Conservation (phyloP, 2,113 vertebrate species). For the Gasterosteus nipponicus region DNA sequence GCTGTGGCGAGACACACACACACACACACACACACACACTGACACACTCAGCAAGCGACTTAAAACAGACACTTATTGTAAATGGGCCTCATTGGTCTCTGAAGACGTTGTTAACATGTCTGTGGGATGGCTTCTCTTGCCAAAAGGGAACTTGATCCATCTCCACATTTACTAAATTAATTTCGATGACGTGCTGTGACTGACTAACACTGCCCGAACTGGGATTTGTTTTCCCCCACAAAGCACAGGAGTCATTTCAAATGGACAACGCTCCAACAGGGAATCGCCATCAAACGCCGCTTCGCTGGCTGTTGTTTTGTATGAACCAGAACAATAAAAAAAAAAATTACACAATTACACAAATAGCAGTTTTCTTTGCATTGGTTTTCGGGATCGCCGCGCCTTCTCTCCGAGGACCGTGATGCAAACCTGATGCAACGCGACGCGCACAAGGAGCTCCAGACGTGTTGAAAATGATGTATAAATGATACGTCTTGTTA, state of each 20-base stretch:
- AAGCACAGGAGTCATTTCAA: slow-evolving; percentile 47
- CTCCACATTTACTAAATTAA: slow-evolving; percentile 79
- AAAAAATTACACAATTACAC: slow-evolving; percentile 45
- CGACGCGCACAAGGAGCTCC: slow-evolving; percentile 25
- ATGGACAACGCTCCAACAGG: slow-evolving; percentile 34
- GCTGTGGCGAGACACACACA: slow-evolving; percentile 56
- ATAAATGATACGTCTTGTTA: slow-evolving; percentile 72
- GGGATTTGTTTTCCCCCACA: slow-evolving; percentile 62
- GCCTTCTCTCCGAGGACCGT: slow-evolving; percentile 13
- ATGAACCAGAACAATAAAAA: background rate
- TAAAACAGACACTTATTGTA: slow-evolving; percentile 80
- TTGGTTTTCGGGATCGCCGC: slow-evolving; percentile 32
- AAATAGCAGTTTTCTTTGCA: slow-evolving; percentile 20
- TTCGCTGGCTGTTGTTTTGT: background rate
- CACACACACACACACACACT: slow-evolving; percentile 46
- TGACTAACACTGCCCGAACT: slow-evolving; percentile 60
- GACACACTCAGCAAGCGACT: slow-evolving; percentile 50
- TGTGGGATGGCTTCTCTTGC: slow-evolving; percentile 63
- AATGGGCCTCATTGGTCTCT: slow-evolving; percentile 77
- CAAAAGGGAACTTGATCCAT: slow-evolving; percentile 76
- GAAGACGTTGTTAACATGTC: slow-evolving; percentile 81
- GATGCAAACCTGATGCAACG: slow-evolving; percentile 73
- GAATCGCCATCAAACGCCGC: slow-evolving; percentile 27
- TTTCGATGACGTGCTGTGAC: slow-evolving; percentile 73
- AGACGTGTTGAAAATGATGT: slow-evolving; percentile 72